These are phyloP conservation scores for Tor tambroides DNA, from an alignment of 2,113 vertebrate species.

Conservation along the genomic window DNA sequence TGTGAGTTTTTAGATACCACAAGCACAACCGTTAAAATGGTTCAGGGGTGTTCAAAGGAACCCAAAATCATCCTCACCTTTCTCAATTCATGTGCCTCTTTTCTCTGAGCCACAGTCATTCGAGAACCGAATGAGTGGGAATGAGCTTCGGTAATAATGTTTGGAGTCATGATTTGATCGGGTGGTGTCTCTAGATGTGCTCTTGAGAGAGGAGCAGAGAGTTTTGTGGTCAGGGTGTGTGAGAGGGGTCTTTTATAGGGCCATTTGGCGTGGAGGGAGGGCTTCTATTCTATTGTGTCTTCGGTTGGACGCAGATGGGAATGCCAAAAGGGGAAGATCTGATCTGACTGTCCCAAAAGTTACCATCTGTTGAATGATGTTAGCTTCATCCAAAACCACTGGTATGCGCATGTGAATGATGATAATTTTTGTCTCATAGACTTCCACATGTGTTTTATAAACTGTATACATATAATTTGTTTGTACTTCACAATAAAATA, in stretches of 20 bases:
- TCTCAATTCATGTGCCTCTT: constrained; percentile 77
- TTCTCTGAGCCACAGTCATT: constrained; percentile 79
- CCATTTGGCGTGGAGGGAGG: constrained; percentile 61
- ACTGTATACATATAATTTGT: too few relatives aligned
- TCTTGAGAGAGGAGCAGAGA: constrained; percentile 57
- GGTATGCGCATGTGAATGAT: constrained; percentile 63
- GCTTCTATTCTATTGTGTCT: constrained; percentile 57
- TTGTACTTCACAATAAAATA: too few relatives aligned
- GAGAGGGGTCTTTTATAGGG: constrained; percentile 69
- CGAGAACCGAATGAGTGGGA: constrained; percentile 55
- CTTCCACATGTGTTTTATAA: neutral
- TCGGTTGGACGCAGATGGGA: constrained; percentile 49
- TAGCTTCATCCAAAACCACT: constrained; percentile 53
- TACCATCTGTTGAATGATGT: constrained; percentile 69
- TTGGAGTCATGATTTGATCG: constrained; percentile 69
- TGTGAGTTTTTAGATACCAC: neutral
- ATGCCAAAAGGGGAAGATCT: constrained; percentile 58
- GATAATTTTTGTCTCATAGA: neutral
- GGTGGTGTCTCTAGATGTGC: constrained; percentile 43
- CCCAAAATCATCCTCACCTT: constrained; percentile 72
- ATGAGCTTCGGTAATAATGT: constrained; percentile 49
- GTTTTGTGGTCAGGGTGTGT: constrained; percentile 34
- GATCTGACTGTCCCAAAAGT: constrained; percentile 49
- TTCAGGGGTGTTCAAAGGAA: neutral
- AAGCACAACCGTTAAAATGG: neutral